A percentile compares a stretch with the other conserved stretches of the same genome.
These are phyloP conservation scores for Ricordea florida DNA, from an alignment of 92 coral and sea anemone species.

Conservation along the genomic window DNA sequence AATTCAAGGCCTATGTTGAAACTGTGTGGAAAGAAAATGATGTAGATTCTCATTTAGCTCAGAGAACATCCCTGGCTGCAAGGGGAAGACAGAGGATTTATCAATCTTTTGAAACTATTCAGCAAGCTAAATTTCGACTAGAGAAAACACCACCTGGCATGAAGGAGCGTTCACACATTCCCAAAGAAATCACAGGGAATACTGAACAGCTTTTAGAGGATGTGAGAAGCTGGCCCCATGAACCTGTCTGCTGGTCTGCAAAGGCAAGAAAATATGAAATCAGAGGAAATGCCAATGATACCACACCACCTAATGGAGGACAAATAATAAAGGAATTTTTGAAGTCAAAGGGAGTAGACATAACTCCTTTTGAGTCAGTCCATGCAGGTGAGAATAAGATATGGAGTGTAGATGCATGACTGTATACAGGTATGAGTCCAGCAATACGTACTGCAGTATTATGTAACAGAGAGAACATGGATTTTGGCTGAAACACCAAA, in stretches of 20 bases:
- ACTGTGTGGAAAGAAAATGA: conserved; percentile 7
- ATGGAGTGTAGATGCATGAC: too few species aligned
- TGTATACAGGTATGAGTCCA: too few species aligned
- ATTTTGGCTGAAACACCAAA: too few species aligned
- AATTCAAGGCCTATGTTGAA: conserved; percentile 35
- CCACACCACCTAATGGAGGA: conserved; percentile 27
- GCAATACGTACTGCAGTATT: too few species aligned
- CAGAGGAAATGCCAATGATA: conserved; percentile 7
- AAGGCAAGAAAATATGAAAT: conserved; percentile 28
- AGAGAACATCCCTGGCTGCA: conserved; percentile 6
- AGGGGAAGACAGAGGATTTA: conserved; percentile 11
- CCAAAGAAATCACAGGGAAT: conserved; percentile 1
- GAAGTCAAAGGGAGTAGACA: conserved; percentile 24
- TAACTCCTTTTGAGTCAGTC: not conserved
- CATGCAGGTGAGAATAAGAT: too few species aligned
- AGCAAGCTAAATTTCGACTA: conserved; percentile 15
- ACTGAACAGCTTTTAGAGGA: conserved; percentile 31
- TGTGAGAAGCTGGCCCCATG: conserved; percentile 22
- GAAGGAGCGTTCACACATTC: conserved; percentile 29
- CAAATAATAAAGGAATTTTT: conserved; percentile 19
- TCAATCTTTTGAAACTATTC: conserved; percentile 17
- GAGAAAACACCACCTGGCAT: conserved; percentile 13
- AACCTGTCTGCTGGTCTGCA: conserved; percentile 28
- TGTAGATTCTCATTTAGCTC: conserved; percentile 23
- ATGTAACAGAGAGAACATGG: too few species aligned